These are phyloP conservation scores for Amphiprion percula DNA, from an alignment of 2,113 vertebrate genomes.

Conservation along the genomic window DNA sequence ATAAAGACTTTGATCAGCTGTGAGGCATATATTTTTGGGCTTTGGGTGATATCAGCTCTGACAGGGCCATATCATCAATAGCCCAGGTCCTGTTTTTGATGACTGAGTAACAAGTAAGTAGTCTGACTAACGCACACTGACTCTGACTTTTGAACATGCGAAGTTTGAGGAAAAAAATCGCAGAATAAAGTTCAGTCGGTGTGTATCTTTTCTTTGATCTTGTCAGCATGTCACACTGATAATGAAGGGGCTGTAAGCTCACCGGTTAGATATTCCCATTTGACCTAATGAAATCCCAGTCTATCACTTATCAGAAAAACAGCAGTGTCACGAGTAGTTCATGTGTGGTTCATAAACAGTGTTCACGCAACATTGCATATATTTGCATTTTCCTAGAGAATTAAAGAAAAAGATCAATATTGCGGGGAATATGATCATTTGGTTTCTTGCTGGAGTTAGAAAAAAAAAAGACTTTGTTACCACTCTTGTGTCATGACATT, in stretches of 20 bases:
- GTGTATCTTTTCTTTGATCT: conserved; percentile 58
- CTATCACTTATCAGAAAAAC: conserved; percentile 34
- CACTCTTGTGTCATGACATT: too few species aligned
- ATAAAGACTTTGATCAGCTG: conserved; percentile 61
- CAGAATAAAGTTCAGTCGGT: conserved; percentile 50
- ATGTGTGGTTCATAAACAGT: conserved; percentile 7
- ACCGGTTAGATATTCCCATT: conserved; percentile 39
- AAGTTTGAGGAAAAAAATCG: conserved; percentile 15
- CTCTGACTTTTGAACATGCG: conserved; percentile 42
- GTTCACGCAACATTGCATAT: neutral
- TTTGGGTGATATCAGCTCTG: conserved; percentile 53
- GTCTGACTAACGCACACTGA: conserved; percentile 30
- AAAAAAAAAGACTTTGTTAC: too few species aligned
- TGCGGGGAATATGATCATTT: too few species aligned
- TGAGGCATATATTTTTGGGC: conserved; percentile 39
- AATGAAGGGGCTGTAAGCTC: conserved; percentile 42
- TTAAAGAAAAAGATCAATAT: too few species aligned
- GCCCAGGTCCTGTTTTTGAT: conserved; percentile 45
- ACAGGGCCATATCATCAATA: conserved; percentile 48
- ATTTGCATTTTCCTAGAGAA: neutral
- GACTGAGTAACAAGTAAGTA: conserved; percentile 55
- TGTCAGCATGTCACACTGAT: conserved; percentile 44
- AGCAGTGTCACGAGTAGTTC: neutral
- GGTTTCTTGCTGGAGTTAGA: too few species aligned
- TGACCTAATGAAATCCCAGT: conserved; percentile 48